These are phyloP conservation scores for Dicycla oo DNA, from an alignment of 2,888 invertebrate genomes.

Conservation along the genomic window DNA sequence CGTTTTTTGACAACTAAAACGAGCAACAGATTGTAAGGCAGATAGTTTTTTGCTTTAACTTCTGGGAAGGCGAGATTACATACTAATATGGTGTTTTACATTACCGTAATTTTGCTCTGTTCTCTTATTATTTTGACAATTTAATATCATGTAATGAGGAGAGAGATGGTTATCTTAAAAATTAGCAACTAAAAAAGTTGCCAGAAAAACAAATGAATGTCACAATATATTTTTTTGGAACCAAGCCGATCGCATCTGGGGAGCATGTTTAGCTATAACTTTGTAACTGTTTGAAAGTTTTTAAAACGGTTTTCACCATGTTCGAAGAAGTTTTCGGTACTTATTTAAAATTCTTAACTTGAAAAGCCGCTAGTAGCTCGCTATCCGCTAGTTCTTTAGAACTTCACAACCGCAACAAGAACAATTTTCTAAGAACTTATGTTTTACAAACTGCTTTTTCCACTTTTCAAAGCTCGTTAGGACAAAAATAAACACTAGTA, in stretches of 20 bases:
- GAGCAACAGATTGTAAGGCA: constrained; percentile 31
- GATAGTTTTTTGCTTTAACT: constrained; percentile 52
- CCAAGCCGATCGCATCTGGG: background rate
- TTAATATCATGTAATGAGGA: constrained; percentile 50
- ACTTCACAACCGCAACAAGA: constrained; percentile 1
- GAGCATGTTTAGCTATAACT: constrained; percentile 1
- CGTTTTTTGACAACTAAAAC: constrained; percentile 40
- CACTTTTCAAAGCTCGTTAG: constrained; percentile 25
- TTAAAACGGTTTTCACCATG: constrained; percentile 31
- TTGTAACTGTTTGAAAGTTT: constrained; percentile 9
- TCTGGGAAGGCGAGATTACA: constrained; percentile 54
- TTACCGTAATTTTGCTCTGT: constrained; percentile 46
- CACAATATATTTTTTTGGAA: constrained; percentile 7
- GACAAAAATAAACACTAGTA: constrained; percentile 18
- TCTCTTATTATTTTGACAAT: constrained; percentile 53
- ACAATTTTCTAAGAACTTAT: background rate
- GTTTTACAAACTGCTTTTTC: constrained; percentile 21
- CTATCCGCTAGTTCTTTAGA: constrained; percentile 33
- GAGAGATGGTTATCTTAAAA: constrained; percentile 36
- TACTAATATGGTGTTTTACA: constrained; percentile 54
- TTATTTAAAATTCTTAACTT: constrained; percentile 21
- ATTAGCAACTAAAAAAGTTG: constrained; percentile 15
- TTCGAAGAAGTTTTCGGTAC: constrained; percentile 46
- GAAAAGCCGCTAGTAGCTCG: constrained; percentile 5
- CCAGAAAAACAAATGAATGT: constrained; percentile 22